Evolutionary conservation across 1,140 invertebrate species (phyloP), one percentile per base, ranked within the genome.

Genomic region (Wiebesia pumilae): DNA sequence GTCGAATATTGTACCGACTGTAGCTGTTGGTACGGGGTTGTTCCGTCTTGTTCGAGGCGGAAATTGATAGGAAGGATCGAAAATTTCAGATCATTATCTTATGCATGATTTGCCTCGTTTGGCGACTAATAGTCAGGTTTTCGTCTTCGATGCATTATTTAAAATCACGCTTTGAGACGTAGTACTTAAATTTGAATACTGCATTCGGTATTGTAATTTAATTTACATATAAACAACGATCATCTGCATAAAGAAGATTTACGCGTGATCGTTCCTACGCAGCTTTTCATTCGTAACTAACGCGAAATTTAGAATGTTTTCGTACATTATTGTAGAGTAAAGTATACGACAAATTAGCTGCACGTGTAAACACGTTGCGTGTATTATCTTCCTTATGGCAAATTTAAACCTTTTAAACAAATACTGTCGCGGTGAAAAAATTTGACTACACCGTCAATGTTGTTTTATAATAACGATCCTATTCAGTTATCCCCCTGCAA

Each of bases 221-320:
- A 62, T 62, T 62, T 62, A 62, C 58, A 62, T 62, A 62, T 62
- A 62, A 62, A 62, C 58, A 62, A 62, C 58, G 24, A 62, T 62
- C 24, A 62, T 62, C 58, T 62, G 58, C 58, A 62, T 62, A 62
- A 62, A 62, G 58, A 27, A 62, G 58, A 62, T 62, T 62, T 62
- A 62, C 10, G 58, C 24, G 3, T 62, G 58, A 62, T 62, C 58
- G 27, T 62, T 62, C 27, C 21, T 62, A 62, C 58, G 24, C 58
- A 62, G 21, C 58, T 62, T 62, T 62, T 62, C 58, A 62, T 24
- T 27, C 27, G 58, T 62, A 62, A 27, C 58, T 27, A 62, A 62
- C 24, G n/a, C n/a, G 14, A 24, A 62, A 27, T 62, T 21, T 62
- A 62, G 58, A 3, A 27, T 62, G 58, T 62, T 62, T 62, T 24